Conservation (phyloP, 2,888 invertebrate genomes). For the Lymantria dispar region DNA sequence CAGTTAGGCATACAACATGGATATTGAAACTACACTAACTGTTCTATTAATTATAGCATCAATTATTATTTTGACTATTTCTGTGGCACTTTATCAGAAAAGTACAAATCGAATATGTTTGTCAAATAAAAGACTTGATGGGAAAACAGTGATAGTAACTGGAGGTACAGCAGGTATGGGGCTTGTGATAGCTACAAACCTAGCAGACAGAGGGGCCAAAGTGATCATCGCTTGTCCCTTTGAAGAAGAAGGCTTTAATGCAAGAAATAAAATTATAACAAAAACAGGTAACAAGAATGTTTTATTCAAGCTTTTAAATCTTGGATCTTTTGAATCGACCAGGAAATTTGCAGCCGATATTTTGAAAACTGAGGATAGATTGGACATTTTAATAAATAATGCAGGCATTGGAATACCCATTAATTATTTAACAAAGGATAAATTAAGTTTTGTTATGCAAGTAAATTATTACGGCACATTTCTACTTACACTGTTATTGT, state of each 20-base stretch:
- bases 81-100: conserved; percentile 10
- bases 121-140: conserved; percentile 17
- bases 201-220: conserved; percentile 49
- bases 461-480: conserved; percentile 97
- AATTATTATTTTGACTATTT: background rate
- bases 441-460: conserved; percentile 92
- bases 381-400: conserved; percentile 93
- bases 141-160: conserved; percentile 38
- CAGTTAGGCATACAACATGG: too few species aligned
- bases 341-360: conserved; percentile 90
- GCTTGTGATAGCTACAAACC: conserved; percentile 46
- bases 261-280: conserved; percentile 80
- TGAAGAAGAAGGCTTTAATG: conserved; percentile 42
- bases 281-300: conserved; percentile 84
- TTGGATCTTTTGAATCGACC: conserved; percentile 86
- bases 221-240: conserved; percentile 58
- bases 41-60: too few species aligned
- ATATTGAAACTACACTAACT: too few species aligned
- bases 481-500: conserved; percentile 66
- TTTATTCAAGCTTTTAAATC: conserved; percentile 85
- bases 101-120: conserved; percentile 27
- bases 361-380: conserved; percentile 83
- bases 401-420: conserved; percentile 85
- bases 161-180: conserved; percentile 59
- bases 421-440: conserved; percentile 85